A percentile compares a stretch with the other conserved stretches of the same genome.
Evolutionary conservation across 2,888 invertebrate species (phyloP).

Genomic region (Bombylius major): DNA sequence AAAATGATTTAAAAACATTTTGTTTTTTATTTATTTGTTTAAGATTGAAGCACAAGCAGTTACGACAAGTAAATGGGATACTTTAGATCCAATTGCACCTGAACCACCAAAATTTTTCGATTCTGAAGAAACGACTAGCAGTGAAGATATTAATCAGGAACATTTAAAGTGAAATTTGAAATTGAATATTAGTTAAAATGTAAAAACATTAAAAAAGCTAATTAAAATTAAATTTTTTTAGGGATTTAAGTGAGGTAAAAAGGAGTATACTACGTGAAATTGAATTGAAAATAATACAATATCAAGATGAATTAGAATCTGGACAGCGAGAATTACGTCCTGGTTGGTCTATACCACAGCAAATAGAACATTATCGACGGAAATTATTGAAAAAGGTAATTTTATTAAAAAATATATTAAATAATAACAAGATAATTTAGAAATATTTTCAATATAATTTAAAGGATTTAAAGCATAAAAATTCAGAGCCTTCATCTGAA

Average conservation of each 20-base stretch:
- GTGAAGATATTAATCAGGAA: conserved; percentile 6
- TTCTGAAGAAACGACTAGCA: conserved; percentile 26
- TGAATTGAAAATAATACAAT: conserved; percentile 88
- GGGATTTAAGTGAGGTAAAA: conserved; percentile 53
- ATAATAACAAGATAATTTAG: background rate
- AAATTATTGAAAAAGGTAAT: conserved; percentile 74
- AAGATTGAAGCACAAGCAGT: conserved; percentile 64
- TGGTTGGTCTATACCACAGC: conserved; percentile 64
- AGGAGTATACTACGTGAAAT: conserved; percentile 75
- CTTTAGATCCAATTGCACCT: conserved; percentile 43
- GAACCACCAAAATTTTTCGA: conserved; percentile 34
- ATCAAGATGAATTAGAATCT: conserved; percentile 89
- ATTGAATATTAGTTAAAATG: background rate
- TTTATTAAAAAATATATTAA: background rate
- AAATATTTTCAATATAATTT: background rate
- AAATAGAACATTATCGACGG: conserved; percentile 80
- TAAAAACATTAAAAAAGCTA: too few relatives aligned
- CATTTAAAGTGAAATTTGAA: background rate
- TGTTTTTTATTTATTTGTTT: background rate
- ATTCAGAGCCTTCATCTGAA: conserved; percentile 20
- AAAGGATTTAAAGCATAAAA: conserved; percentile 9
- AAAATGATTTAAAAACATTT: background rate
- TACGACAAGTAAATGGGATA: conserved; percentile 81
- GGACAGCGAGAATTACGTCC: conserved; percentile 60
- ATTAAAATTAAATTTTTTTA: conserved; percentile 14